phyloP scores from a whole-genome alignment of 2,797 vertebrate genomes.

The Nannoperca australis region DNA sequence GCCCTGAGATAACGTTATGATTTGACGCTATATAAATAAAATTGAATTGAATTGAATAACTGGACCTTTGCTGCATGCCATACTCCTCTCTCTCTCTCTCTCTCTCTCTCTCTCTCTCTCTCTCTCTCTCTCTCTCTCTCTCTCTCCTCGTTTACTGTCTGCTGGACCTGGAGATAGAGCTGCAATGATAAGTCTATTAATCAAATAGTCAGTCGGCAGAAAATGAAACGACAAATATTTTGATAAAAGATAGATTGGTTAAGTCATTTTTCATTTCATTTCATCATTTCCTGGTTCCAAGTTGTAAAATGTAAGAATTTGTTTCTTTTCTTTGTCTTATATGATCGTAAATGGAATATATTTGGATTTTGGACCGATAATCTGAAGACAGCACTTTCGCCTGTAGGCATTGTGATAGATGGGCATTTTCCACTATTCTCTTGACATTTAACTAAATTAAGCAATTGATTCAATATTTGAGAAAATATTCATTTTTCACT shows the following conservation, averaged over 20 bases:
- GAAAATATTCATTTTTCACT: background rate
- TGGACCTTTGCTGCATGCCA: background rate
- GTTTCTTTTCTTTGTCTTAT: background rate
- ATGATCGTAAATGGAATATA: background rate
- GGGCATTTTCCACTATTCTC: background rate
- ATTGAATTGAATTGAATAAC: background rate
- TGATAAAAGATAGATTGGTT: background rate
- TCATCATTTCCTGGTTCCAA: background rate
- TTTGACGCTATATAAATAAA: too few species aligned
- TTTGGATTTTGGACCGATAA: background rate
- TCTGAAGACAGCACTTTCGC: rapidly evolving
- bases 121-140: background rate
- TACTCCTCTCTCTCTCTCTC: background rate
- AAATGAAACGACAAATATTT: slow-evolving; percentile 10
- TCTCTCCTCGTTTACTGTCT: background rate
- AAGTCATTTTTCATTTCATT: slow-evolving; percentile 1
- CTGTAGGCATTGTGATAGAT: background rate
- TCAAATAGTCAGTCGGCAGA: background rate
- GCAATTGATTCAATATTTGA: background rate
- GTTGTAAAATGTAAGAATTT: background rate
- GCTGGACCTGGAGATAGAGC: background rate
- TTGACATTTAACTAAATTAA: background rate
- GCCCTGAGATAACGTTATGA: too few species aligned
- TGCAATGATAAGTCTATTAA: background rate
- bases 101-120: background rate